These are phyloP conservation scores for Axea sp. DNA, from an alignment of 2,888 invertebrate species.

Conservation along the genomic window DNA sequence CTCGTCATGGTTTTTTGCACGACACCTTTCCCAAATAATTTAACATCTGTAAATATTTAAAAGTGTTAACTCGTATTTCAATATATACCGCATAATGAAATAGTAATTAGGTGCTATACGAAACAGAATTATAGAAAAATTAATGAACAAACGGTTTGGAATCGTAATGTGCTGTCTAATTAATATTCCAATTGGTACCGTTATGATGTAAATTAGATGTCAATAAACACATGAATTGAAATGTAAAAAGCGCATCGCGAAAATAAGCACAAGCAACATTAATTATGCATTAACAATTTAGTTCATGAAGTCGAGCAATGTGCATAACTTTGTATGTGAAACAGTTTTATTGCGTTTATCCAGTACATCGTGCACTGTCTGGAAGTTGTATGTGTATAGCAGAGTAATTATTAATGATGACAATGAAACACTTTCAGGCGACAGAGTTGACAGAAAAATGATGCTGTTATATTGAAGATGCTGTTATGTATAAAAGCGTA, in stretches of 20 bases:
- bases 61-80: too few relatives aligned
- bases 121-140: too few relatives aligned
- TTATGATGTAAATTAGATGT: not conserved
- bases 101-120: too few relatives aligned
- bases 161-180: not conserved
- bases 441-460: constrained; percentile 65
- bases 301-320: constrained; percentile 46
- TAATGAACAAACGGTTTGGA: not conserved
- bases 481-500: too few relatives aligned
- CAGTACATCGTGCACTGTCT: constrained; percentile 57
- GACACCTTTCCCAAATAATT: constrained; percentile 6
- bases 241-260: not conserved
- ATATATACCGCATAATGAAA: too few relatives aligned
- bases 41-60: constrained; percentile 16
- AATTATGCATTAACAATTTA: constrained; percentile 47
- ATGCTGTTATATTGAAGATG: constrained; percentile 31
- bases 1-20: constrained; percentile 23
- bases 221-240: not conserved
- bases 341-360: constrained; percentile 56
- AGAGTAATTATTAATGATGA: constrained; percentile 65
- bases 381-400: constrained; percentile 60
- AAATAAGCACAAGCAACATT: constrained; percentile 21
- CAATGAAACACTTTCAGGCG: constrained; percentile 70
- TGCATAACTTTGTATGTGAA: constrained; percentile 39
- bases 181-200: not conserved